Percentiles rank a stretch among this genome's conserved stretches.
These are phyloP conservation scores for Girardinus metallicus DNA, from an alignment of 2,797 vertebrate genomes.

Conservation along the genomic window DNA sequence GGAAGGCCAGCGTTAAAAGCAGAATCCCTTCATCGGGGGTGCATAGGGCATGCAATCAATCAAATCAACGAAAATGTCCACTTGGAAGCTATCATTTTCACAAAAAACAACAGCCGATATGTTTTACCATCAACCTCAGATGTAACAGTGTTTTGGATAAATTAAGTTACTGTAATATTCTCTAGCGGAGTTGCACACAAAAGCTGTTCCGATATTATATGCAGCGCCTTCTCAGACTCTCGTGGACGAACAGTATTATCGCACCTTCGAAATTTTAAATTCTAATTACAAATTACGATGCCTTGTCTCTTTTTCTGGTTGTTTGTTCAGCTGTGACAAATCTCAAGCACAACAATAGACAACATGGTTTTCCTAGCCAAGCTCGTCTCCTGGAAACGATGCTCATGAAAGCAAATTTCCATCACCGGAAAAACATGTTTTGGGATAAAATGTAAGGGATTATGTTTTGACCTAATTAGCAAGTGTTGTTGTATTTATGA, in stretches of 20 bases:
- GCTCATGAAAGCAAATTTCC: slow-evolving; percentile 9
- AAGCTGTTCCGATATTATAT: background rate
- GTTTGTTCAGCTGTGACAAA: slow-evolving; percentile 6
- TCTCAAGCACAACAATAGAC: background rate
- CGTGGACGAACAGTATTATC: background rate
- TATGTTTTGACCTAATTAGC: slow-evolving; percentile 10
- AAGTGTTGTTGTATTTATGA: slow-evolving; percentile 1
- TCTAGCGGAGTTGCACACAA: background rate
- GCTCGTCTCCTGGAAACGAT: background rate
- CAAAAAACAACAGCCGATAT: slow-evolving; percentile 16
- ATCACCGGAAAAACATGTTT: background rate
- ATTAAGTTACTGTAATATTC: background rate
- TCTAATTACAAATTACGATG: slow-evolving; percentile 10
- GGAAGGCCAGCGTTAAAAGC: slow-evolving; percentile 53
- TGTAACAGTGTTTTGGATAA: slow-evolving; percentile 30
- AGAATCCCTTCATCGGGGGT: slow-evolving; percentile 37
- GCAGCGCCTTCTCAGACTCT: background rate
- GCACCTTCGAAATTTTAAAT: background rate
- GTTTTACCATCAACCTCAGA: slow-evolving; percentile 13
- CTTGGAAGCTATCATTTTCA: slow-evolving; percentile 24
- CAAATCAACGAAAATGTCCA: slow-evolving; percentile 33
- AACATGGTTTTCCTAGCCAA: background rate
- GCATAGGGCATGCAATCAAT: slow-evolving; percentile 25
- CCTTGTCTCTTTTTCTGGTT: background rate
- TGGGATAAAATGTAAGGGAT: slow-evolving; percentile 4